Percentiles rank a stretch among this genome's conserved stretches.
phyloP scores from a whole-genome alignment of 2,888 invertebrate genomes.

The Tipula helvola region DNA sequence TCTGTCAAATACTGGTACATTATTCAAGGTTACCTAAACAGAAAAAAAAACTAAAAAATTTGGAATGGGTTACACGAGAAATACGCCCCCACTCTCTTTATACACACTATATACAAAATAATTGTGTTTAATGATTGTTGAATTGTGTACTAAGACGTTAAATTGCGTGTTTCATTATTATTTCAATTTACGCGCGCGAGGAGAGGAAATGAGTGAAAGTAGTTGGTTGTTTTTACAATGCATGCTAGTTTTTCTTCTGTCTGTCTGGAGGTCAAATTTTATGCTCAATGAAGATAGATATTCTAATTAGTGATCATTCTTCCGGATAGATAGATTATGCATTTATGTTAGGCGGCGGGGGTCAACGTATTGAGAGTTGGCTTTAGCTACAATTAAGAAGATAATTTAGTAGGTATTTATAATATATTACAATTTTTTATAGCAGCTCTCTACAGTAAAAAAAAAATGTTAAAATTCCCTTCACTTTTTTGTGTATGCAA shows the following conservation, averaged over 20 bases:
- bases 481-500: background rate
- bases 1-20: background rate
- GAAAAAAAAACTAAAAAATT: background rate
- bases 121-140: background rate
- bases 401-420: background rate
- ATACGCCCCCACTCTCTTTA: background rate
- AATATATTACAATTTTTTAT: background rate
- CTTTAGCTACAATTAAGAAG: background rate
- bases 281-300: constrained; percentile 6
- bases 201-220: constrained; percentile 10
- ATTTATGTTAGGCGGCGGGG: background rate
- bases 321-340: background rate
- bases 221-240: background rate
- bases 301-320: constrained; percentile 4
- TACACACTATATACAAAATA: background rate
- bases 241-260: background rate
- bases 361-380: background rate
- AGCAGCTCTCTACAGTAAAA: background rate
- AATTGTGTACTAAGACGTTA: constrained; percentile 4
- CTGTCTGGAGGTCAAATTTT: constrained; percentile 11
- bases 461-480: background rate
- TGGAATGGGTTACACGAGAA: background rate
- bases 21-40: background rate
- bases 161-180: background rate
- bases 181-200: background rate